Conservation (phyloP, 2,888 invertebrate species). For the Lepetodrilus schrolli region DNA sequence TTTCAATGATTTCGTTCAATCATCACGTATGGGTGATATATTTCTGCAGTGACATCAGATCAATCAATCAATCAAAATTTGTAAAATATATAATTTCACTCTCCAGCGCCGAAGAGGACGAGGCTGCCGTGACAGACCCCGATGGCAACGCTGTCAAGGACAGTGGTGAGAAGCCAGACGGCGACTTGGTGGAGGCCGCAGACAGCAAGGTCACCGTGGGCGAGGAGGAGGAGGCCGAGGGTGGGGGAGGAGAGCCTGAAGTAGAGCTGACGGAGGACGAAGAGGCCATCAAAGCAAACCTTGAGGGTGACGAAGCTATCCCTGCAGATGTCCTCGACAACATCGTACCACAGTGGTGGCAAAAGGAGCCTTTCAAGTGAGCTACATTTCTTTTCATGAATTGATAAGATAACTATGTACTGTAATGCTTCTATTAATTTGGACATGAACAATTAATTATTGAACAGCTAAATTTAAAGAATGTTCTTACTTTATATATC, state of each 20-base stretch:
- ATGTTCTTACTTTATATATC: not conserved
- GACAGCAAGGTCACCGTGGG: constrained; percentile 44
- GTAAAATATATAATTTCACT: too few species aligned
- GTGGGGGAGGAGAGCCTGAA: constrained; percentile 52
- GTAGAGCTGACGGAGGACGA: constrained; percentile 73
- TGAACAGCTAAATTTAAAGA: not conserved
- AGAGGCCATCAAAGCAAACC: constrained; percentile 72
- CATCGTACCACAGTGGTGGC: constrained; percentile 73
- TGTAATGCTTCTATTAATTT: not conserved
- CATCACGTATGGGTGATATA: too few species aligned
- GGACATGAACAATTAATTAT: not conserved
- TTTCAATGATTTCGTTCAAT: too few species aligned
- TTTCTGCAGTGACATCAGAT: too few species aligned
- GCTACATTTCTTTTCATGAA: too few species aligned
- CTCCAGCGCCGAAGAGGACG: constrained; percentile 60
- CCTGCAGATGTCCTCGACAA: constrained; percentile 71
- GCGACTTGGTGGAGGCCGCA: constrained; percentile 50
- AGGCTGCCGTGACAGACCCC: constrained; percentile 56
- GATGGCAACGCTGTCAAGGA: constrained; percentile 56
- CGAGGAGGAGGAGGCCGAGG: constrained; percentile 36
- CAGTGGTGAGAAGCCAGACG: constrained; percentile 35
- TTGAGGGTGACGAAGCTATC: constrained; percentile 72
- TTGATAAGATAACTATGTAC: too few species aligned
- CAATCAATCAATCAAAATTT: too few species aligned
- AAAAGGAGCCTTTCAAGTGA: constrained; percentile 73